phyloP scores from a whole-genome alignment of 2,113 vertebrate genomes.

The Megaceryle torquata region DNA sequence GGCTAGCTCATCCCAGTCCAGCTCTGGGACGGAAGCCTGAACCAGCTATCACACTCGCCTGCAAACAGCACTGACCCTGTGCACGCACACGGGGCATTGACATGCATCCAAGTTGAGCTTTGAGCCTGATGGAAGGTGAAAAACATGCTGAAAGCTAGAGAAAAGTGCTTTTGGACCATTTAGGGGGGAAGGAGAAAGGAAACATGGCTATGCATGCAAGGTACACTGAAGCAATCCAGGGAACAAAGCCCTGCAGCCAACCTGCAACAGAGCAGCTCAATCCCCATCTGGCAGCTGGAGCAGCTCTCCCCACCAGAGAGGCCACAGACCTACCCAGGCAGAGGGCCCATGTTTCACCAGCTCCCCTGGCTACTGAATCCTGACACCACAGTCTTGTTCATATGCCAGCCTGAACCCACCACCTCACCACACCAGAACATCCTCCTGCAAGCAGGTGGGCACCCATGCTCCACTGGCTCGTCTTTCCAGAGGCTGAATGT shows the following conservation, averaged over 20 bases:
- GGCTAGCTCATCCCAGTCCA: background rate
- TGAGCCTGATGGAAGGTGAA: background rate
- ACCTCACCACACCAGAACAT: fast-evolving
- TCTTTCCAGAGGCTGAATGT: background rate
- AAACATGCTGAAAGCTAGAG: background rate
- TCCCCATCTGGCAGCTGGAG: background rate
- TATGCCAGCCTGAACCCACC: background rate
- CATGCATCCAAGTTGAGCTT: background rate
- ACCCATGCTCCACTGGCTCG: background rate
- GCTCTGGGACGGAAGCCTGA: background rate
- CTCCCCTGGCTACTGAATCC: background rate
- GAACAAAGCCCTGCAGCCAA: background rate
- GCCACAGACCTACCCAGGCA: background rate
- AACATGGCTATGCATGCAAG: fast-evolving
- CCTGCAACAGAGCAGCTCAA: background rate
- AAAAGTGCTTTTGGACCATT: background rate
- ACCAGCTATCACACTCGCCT: background rate
- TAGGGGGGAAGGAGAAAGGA: background rate
- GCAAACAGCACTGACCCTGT: background rate
- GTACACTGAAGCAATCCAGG: background rate
- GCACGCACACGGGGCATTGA: fast-evolving
- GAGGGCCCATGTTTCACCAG: background rate
- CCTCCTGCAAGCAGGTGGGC: background rate
- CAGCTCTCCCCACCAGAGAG: background rate
- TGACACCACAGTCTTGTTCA: background rate